These are phyloP conservation scores for Aradus depressus DNA, from an alignment of 2,888 invertebrate species.

Conservation along the genomic window DNA sequence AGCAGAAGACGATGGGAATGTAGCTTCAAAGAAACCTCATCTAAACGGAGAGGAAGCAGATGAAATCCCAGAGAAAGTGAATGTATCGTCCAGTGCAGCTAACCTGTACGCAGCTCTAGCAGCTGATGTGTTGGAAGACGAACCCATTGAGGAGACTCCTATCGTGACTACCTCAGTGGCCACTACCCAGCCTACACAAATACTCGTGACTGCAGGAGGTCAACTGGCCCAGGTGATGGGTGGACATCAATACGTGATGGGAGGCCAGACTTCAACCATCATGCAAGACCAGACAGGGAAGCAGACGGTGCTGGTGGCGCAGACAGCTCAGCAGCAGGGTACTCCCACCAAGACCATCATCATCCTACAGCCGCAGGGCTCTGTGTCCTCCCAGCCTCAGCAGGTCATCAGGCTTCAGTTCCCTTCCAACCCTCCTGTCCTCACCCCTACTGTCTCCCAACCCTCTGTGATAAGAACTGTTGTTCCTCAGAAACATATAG, in stretches of 20 bases:
- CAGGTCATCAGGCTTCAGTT: slow-evolving; percentile 31
- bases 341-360: slow-evolving; percentile 58
- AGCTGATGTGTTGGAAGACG: slow-evolving; percentile 72
- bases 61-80: slow-evolving; percentile 18
- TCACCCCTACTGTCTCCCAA: slow-evolving; percentile 14
- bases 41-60: slow-evolving; percentile 29
- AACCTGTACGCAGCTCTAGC: slow-evolving; percentile 76
- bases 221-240: slow-evolving; percentile 28
- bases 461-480: slow-evolving; percentile 6
- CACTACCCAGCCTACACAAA: slow-evolving; percentile 39
- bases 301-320: slow-evolving; percentile 54
- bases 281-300: slow-evolving; percentile 45
- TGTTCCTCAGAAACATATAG: slow-evolving; percentile 13
- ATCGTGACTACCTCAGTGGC: slow-evolving; percentile 23
- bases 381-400: slow-evolving; percentile 21
- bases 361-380: slow-evolving; percentile 51
- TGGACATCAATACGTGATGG: slow-evolving; percentile 51
- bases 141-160: slow-evolving; percentile 36
- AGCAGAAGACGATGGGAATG: slow-evolving; percentile 4
- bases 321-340: slow-evolving; percentile 53
- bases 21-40: slow-evolving; percentile 27
- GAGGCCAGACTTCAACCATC: slow-evolving; percentile 51
- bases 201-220: slow-evolving; percentile 39
- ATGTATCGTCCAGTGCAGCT: slow-evolving; percentile 68
- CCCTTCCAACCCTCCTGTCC: slow-evolving; percentile 27